Evolutionary conservation across 1,140 invertebrate genomes (phyloP), one percentile per base, ranked within the genome.

Genomic region (Drosophila bipectinata): DNA sequence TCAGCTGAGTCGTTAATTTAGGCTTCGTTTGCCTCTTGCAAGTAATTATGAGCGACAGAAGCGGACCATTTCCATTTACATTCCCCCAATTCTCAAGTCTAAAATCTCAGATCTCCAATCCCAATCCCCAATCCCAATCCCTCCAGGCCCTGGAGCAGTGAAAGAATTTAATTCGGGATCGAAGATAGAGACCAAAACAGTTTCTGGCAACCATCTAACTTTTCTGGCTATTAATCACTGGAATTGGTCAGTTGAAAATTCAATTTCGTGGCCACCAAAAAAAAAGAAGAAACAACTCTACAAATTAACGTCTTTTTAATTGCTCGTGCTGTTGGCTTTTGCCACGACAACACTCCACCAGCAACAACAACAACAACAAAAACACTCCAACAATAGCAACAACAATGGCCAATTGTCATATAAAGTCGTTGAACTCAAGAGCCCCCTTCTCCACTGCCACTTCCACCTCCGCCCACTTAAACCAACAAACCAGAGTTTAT

Each of bases 261-360:
- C 79, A 85, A 81, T 85, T 79, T 73, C 47, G 61, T 74, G 61
- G 68, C 58, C 58, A 69, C 5, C 26, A 28, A 28, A 28, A 28
- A 6, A 26, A 28, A 28, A 28, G 26, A 28, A 6, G 6, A 28
- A 78, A 63, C 75, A 79, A 26, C 47, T 78, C 82, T 64, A 85
- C 82, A 85, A 85, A 85, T 85, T 85, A 85, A 85, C 78, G 82
- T 85, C 71, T 87, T 87, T 87, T 85, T 85, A 75, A 85, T 85
- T 85, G 73, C 52, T 72, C 52, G 52, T 72, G 58, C 59, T 57
- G 30, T 64, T 64, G 45, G 24, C n/a, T 30, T 48, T 66, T 66
- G 63, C 66, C 66, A 69, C 63, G 62, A 69, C 63, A 57, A 39
- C 66, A 30, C 21, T 21, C 47, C 51, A 72, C 53, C 41, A n/a